phyloP scores from a whole-genome alignment of 2,888 invertebrate genomes.

The Isoperla grammatica region DNA sequence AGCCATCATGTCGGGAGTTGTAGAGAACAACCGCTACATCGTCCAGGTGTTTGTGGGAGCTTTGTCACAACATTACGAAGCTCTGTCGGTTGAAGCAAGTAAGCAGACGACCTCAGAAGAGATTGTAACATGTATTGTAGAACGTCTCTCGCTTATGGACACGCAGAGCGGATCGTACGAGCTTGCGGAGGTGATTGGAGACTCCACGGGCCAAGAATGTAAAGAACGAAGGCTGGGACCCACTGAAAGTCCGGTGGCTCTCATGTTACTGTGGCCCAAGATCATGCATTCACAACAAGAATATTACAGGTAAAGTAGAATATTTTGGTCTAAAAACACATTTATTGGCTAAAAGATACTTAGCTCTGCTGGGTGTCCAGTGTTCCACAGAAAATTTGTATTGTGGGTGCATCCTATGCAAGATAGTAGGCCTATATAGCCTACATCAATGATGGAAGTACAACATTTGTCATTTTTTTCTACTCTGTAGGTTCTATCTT shows the following conservation, averaged over 20 bases:
- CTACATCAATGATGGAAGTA: too few relatives aligned
- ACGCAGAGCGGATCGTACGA: conserved; percentile 62
- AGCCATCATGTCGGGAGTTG: conserved; percentile 23
- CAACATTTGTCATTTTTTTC: too few relatives aligned
- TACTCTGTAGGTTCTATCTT: conserved; percentile 70
- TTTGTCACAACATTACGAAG: conserved; percentile 81
- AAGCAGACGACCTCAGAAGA: conserved; percentile 90
- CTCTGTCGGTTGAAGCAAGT: conserved; percentile 83
- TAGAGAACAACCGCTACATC: conserved; percentile 61
- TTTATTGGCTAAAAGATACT: too few relatives aligned
- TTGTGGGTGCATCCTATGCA: too few relatives aligned
- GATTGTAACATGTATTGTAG: conserved; percentile 83
- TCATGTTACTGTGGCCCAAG: conserved; percentile 78
- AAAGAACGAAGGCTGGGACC: conserved; percentile 84
- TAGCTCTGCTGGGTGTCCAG: too few relatives aligned
- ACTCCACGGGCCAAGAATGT: conserved; percentile 81
- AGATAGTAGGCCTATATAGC: too few relatives aligned
- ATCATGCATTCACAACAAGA: conserved; percentile 47
- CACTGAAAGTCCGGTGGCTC: conserved; percentile 72
- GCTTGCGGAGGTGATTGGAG: conserved; percentile 82
- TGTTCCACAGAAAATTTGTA: too few relatives aligned
- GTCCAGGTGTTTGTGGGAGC: conserved; percentile 87
- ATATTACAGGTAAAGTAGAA: conserved; percentile 45
- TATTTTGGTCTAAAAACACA: too few relatives aligned
- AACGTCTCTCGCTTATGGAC: conserved; percentile 58